These are phyloP conservation scores for Oreochromis tanganicae DNA, from an alignment of 2,113 vertebrate genomes.

Conservation along the genomic window DNA sequence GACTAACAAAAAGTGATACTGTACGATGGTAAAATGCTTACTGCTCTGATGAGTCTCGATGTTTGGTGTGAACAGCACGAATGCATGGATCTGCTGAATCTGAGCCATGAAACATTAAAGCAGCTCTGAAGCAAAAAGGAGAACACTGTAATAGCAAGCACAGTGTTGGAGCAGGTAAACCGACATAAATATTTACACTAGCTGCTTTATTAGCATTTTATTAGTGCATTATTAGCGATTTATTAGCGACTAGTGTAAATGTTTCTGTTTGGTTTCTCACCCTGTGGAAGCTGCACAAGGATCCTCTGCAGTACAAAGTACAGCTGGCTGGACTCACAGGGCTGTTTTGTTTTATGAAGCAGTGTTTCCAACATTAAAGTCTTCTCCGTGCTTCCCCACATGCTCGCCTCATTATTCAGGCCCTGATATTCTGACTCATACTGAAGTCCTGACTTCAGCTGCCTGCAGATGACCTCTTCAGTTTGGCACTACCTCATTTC, in stretches of 20 bases:
- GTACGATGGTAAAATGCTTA: background rate
- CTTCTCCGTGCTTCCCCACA: background rate
- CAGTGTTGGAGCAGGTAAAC: background rate
- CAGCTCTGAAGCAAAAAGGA: background rate
- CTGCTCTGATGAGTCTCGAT: background rate
- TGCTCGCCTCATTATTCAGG: background rate
- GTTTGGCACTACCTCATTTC: slow-evolving; percentile 11
- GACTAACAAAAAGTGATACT: background rate
- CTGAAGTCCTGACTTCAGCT: background rate
- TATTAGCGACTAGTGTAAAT: background rate
- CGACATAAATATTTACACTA: background rate
- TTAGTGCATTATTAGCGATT: background rate
- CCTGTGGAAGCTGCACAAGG: background rate
- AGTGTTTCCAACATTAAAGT: background rate
- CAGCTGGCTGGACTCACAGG: background rate
- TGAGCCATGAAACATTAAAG: background rate
- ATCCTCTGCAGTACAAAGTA: background rate
- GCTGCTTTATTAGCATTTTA: background rate
- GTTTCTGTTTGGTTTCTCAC: background rate
- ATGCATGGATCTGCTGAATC: background rate
- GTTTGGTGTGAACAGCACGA: background rate
- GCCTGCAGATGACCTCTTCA: background rate
- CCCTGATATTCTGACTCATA: background rate
- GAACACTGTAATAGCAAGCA: background rate
- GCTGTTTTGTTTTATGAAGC: background rate